Evolutionary conservation across 2,113 vertebrate genomes (phyloP), one percentile per base, ranked within the genome.

Genomic region (Tragelaphus strepsiceros): DNA sequence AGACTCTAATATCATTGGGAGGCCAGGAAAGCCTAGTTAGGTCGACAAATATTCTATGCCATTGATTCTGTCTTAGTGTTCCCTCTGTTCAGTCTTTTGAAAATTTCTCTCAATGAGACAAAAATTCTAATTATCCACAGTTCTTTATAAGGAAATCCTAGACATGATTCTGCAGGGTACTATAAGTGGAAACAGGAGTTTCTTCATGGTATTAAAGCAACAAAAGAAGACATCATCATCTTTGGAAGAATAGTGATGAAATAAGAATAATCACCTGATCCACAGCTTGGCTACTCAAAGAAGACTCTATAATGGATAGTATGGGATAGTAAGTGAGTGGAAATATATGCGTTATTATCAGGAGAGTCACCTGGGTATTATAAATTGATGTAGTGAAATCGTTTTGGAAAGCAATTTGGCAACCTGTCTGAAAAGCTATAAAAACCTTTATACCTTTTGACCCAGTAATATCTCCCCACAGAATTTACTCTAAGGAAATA

Each of bases 391-490:
- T 21, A 97, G 84, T 94, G 97, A 96, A 96, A 96, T 96, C 28
- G 15, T 95, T 98, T 96, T 0, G 11, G 94, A 97, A 98, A 95
- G 96, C 90, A 97, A 97, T 98, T 98, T 97, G 92, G 97, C 91
- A 98, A 94, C 56, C 39, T 96, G 61, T 95, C 88, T 95, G 91
- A 94, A 98, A 97, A 96, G 56, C 96, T 94, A 83, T 96, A 96
- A 97, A 98, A 97, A 91, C 54, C 62, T 96, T 96, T 96, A 83
- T 94, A 97, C 77, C 77, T 96, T 97, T 96, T 97, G 92, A 98
- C 97, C 90, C 51, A 54, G 30, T 95, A 98, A 98, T 98, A 35
- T 80, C 59, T 95, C 92, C 94, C 74, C 26, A 14, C 92, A 97
- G 85, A 85, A 88, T 97, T 88, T 91, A 62, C 58, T 59, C 90